A percentile compares a stretch with the other conserved stretches of the same genome.
Conservation (phyloP, 2,888 invertebrate species). For the Himalopsyche kuldschensis region DNA sequence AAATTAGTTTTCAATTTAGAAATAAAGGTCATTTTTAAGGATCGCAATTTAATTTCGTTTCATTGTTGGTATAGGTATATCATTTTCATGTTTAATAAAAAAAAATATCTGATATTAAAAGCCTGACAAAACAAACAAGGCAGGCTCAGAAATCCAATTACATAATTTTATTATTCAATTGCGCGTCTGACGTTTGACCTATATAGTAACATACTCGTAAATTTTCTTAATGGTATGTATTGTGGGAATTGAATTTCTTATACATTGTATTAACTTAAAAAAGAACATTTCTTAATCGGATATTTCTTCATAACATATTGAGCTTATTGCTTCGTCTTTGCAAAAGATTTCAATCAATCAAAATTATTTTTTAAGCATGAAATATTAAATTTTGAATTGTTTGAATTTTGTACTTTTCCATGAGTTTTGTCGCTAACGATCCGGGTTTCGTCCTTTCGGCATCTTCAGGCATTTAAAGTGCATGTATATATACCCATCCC, state of each 20-base stretch:
- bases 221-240: not conserved
- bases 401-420: no score
- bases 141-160: not conserved
- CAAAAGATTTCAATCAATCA: no score
- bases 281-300: not conserved
- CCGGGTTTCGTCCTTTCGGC: no score
- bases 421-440: no score
- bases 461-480: no score
- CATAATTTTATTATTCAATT: slow-evolving; percentile 1
- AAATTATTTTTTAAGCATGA: no score
- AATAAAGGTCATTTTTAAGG: not conserved
- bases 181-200: not conserved
- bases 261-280: not conserved
- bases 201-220: not conserved
- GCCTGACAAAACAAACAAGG: not conserved
- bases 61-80: not conserved
- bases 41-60: not conserved
- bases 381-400: no score
- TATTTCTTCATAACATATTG: no score
- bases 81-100: not conserved
- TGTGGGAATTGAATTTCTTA: not conserved
- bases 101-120: not conserved
- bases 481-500: no score
- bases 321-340: no score
- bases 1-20: no score